These are phyloP conservation scores for Boulengeromyrus knoepffleri DNA, from an alignment of 2,113 vertebrate species.

Conservation along the genomic window DNA sequence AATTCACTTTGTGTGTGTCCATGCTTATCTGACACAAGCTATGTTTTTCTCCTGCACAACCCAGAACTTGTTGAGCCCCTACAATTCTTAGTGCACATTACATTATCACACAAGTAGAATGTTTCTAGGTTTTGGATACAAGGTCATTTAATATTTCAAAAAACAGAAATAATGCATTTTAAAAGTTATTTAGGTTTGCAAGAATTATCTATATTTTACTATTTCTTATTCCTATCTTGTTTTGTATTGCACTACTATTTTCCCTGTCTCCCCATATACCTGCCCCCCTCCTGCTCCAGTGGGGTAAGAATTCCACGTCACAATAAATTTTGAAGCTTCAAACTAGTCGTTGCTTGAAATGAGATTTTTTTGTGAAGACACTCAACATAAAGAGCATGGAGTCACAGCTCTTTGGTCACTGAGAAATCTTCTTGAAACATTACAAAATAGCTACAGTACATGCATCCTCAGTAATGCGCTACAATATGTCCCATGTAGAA, in stretches of 20 bases:
- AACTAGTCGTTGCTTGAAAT: not conserved
- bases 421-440: not conserved
- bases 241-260: not conserved
- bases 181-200: not conserved
- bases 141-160: not conserved
- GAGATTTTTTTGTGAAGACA: not conserved
- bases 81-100: not conserved
- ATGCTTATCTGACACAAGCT: not conserved
- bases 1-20: not conserved
- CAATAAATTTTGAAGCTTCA: not conserved
- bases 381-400: not conserved
- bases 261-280: not conserved
- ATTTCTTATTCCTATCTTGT: not conserved
- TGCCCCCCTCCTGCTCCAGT: not conserved
- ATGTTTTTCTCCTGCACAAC: not conserved
- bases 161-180: not conserved
- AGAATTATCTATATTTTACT: not conserved
- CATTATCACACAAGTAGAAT: not conserved
- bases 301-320: not conserved
- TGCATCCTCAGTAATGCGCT: not conserved
- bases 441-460: not conserved
- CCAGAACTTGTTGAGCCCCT: not conserved
- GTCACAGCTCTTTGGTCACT: not conserved
- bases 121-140: slow-evolving; percentile 6
- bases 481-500: not conserved